Evolutionary conservation across 1,140 invertebrate genomes (phyloP), one percentile per base, ranked within the genome.

Genomic region (Venturia canescens): DNA sequence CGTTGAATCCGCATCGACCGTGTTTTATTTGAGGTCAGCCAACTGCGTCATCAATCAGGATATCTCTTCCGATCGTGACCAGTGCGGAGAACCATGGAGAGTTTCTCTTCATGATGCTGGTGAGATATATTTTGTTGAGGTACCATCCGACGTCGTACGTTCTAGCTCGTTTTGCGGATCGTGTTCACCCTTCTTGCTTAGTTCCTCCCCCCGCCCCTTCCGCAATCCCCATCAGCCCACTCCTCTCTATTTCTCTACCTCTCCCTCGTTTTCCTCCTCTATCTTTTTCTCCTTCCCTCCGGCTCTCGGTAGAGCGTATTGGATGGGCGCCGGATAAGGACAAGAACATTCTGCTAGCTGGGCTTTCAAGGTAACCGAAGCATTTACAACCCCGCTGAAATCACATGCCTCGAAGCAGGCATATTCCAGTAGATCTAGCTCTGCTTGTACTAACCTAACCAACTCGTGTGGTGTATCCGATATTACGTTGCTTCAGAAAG

Each of bases 351-450:
- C 5, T 72, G 34, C 57, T 77, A 13, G 57, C 38, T n/a, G 11
- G 26, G 78, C 66, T 57, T 31, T 26, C 34, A 60, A 77, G 31
- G 57, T 77, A 29, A 34, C 27, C 75, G 31, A 23, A 11, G n/a
- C 75, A 60, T 77, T 77, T 77, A 66, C 75, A 77, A 44, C 13
- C 38, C 60, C 57, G 31, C 53, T 60, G 21, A 60, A n/a, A 63
- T 77, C 75, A 63, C 60, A 63, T 60, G 21, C 29, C 60, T 77
- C n/a, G n/a, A 31, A 63, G 9, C 66, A 27, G 23, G 77, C 18
- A 34, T 78, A 53, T 79, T 31, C 34, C 6, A 21, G 57, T 9
- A 50, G 71, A 74, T 48, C 71, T 23, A 26, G 6, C 38, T 74
- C 29, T 74, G 38, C 71, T 74, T 26, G 71, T 63, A 27, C 27